Evolutionary conservation across 35 echinoderm and acorn worm genomes (phyloP).

Genomic region (Acanthaster planci): DNA sequence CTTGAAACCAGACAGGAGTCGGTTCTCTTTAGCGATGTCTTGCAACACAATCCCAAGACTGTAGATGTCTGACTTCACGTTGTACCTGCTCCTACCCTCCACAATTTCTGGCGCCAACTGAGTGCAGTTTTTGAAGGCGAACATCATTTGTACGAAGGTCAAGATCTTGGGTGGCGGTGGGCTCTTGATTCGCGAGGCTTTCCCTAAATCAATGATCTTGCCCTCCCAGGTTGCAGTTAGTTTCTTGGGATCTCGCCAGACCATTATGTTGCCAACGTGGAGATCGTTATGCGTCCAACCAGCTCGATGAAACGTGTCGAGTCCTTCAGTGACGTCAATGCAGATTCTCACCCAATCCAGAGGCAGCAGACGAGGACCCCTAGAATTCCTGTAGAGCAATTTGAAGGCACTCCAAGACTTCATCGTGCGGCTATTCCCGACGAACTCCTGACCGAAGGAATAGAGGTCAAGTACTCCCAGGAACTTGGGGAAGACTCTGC

Average conservation of each 20-base stretch:
- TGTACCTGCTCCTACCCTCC: slow-evolving; percentile 3
- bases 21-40: slow-evolving; percentile 4
- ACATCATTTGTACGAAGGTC: neutral
- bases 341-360: slow-evolving; percentile 22
- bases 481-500: slow-evolving; percentile 11
- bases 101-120: slow-evolving; percentile 16
- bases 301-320: neutral
- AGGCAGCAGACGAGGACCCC: neutral
- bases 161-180: slow-evolving; percentile 7
- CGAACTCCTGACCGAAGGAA: slow-evolving; percentile 20
- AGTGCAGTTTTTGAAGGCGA: neutral
- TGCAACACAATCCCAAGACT: slow-evolving; percentile 1
- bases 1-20: slow-evolving; percentile 3
- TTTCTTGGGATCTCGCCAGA: slow-evolving; percentile 15
- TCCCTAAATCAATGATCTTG: slow-evolving; percentile 8
- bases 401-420: neutral
- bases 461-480: neutral
- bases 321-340: slow-evolving; percentile 6
- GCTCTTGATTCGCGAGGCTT: neutral
- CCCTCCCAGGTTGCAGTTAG: slow-evolving; percentile 9
- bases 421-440: neutral
- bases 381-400: neutral
- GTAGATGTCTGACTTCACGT: slow-evolving; percentile 3
- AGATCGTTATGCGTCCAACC: slow-evolving; percentile 17
- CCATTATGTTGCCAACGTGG: neutral